These are phyloP conservation scores for Eueides isabella DNA, from an alignment of 1,140 invertebrate genomes.

Conservation along the genomic window DNA sequence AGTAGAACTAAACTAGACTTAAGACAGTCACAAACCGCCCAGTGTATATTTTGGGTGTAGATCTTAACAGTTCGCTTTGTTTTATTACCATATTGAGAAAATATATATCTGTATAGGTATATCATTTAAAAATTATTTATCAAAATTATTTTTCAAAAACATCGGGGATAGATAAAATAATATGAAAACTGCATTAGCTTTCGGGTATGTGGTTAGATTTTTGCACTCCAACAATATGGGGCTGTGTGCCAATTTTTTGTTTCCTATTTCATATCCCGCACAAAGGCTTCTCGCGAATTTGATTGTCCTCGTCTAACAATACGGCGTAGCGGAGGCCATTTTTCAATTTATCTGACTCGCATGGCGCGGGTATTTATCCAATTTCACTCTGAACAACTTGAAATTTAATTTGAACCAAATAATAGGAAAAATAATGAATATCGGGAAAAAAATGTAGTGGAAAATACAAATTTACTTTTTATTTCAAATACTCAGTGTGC, in stretches of 20 bases:
- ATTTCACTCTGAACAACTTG: background rate
- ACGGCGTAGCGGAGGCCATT: background rate
- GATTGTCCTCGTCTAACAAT: slow-evolving; percentile 8
- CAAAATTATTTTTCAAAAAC: background rate
- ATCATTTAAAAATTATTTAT: background rate
- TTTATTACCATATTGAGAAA: no score
- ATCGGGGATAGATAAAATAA: background rate
- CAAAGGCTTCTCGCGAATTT: slow-evolving; percentile 14
- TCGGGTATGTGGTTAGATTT: background rate
- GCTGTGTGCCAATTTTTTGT: background rate
- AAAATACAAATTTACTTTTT: slow-evolving; percentile 12
- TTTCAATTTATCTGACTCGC: slow-evolving; percentile 1
- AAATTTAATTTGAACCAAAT: background rate
- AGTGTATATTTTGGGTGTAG: background rate
- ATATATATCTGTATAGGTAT: no score
- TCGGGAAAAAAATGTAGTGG: background rate
- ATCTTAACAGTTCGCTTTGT: no score
- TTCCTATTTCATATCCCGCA: slow-evolving; percentile 8
- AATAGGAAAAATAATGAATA: background rate
- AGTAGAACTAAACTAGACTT: no score
- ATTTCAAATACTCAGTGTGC: no score
- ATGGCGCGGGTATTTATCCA: slow-evolving; percentile 1
- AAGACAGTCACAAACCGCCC: no score
- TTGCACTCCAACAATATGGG: background rate
- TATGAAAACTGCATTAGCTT: background rate